Base-by-base conservation (phyloP, 2,888 invertebrate species). In the Campoplex capitator region DNA sequence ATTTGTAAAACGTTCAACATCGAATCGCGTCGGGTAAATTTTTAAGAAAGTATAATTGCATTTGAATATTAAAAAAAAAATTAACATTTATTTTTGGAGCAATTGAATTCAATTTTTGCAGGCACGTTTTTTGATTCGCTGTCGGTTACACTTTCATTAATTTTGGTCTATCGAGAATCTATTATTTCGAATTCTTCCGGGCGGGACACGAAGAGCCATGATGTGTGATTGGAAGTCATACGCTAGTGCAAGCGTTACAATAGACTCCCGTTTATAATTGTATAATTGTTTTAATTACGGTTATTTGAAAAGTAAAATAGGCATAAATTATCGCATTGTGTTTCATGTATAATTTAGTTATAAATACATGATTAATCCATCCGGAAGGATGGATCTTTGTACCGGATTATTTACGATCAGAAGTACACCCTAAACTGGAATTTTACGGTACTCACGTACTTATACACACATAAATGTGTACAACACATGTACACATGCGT, bases 331-430 rank as follows among this genome's bases (percentile, higher is more conserved):
- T 62, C 32, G 35, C 35, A 51, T 51, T 51, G 71, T 54, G 35
- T 32, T 51, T 18, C 18, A 51, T 8, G 42, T 35, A 51, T 16
- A 32, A 54, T 28, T 48, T 1, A 9, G 48, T 35, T 51, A 35
- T 48, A 48, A 76, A 75, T 75, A 42, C 18, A n/a, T 51, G 51
- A 68, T 56, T 23, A 45, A 76, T 77, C 35, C 28, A 54, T 56
- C 42, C 23, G 73, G 23, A 71, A 38, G 73, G 75, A 87, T 76
- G 83, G 67, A 85, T 85, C 45, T 71, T 71, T 32, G 83, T 32
- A 58, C 62, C 62, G 42, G 45, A 70, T 70, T 76, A 76, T 75
- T 88, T 86, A 88, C 84, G 84, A 84, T 84, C 78, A 75, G 48
- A 28, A 18, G 68, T 56, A 32, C 48, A 58, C 75, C 75, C 75